Evolutionary conservation across 2,113 vertebrate genomes (phyloP), one percentile per base, ranked within the genome.

Genomic region (Rousettus leschenaultii): DNA sequence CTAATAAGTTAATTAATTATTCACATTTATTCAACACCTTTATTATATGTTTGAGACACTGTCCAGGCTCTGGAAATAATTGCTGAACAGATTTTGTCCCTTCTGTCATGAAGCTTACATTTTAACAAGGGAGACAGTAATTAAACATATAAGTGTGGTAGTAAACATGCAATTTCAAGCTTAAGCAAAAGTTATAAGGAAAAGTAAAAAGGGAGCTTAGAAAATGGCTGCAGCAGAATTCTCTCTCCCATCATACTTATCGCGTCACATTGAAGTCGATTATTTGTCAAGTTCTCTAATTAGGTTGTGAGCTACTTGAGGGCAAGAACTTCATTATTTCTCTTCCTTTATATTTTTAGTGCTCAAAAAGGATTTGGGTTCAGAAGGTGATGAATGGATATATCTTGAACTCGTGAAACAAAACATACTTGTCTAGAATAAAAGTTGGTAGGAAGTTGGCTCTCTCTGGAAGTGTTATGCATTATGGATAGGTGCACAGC

Each of bases 131-230:
- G 40, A 83, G 79, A 86, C 2, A 43, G 45, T 71, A 92, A 90
- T 85, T 89, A 96, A 95, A 57, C 12, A 79, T 74, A 89, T 87
- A 86, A 70, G 74, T 79, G 63, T 82, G 33, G 51, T 85, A 80
- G 79, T 77, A 93, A 85, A 43, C 78, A 80, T 73, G 48, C 92
- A 80, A 92, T 66, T 94, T 83, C 45, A 92, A 90, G 33, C 63
- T 84, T 43, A 61, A 19, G n/a, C 16, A 68, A 96, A 79, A 18
- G 51, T 55, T 89, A 87, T 88, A 95, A 92, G 61, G 53, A 82
- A 75, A 86, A 70, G n/a, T 33, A 86, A 89, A 83, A 26, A 74
- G 8, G 71, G 3, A 30, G 24, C 4, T 35, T 33, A 93, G 51
- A 83, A 86, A 97, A 45, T 43, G 22, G 73, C 21, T 35, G 18